These are phyloP conservation scores for Boulengeromyrus knoepffleri DNA, from an alignment of 2,113 vertebrate species.

Conservation along the genomic window DNA sequence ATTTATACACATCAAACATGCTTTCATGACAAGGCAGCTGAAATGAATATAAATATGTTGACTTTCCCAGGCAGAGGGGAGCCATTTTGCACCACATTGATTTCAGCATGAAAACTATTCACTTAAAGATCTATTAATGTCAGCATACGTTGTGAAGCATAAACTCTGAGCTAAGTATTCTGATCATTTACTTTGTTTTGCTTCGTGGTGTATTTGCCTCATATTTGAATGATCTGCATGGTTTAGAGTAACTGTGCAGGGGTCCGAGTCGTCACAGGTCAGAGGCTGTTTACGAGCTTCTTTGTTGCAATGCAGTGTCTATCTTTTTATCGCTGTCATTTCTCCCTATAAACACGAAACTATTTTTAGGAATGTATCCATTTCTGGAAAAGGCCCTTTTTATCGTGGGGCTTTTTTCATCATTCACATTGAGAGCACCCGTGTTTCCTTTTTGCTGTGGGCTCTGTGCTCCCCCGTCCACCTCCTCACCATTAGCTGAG, in stretches of 20 bases:
- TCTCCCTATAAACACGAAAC: not conserved
- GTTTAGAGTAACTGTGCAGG: not conserved
- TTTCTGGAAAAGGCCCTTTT: not conserved
- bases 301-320: not conserved
- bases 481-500: not conserved
- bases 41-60: not conserved
- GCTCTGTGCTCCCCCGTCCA: not conserved
- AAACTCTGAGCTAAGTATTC: not conserved
- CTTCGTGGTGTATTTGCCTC: not conserved
- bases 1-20: slow-evolving; percentile 9
- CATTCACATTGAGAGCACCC: not conserved
- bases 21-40: slow-evolving; percentile 4
- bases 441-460: not conserved
- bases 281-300: not conserved
- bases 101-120: slow-evolving; percentile 1
- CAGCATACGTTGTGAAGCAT: not conserved
- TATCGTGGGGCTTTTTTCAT: not conserved
- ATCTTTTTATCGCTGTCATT: not conserved
- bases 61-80: not conserved
- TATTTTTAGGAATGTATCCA: not conserved
- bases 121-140: not conserved
- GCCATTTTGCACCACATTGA: not conserved
- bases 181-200: not conserved
- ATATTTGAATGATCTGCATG: not conserved
- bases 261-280: not conserved